Conservation (phyloP, 2,888 invertebrate species). For the Phrixothrix hirtus region DNA sequence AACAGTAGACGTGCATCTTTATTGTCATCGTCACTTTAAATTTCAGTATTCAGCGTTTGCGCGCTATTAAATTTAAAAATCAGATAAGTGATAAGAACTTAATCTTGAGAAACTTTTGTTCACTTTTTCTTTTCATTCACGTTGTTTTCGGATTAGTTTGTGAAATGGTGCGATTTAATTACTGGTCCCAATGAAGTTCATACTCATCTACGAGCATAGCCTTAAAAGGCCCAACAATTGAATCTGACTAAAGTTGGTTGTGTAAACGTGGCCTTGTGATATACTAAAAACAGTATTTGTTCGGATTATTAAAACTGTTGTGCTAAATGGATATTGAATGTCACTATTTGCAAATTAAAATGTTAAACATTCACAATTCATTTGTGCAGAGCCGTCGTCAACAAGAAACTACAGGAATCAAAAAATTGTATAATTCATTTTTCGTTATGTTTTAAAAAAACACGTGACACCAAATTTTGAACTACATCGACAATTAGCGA, state of each 20-base stretch:
- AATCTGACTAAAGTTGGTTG: constrained; percentile 14
- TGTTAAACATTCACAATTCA: constrained; percentile 74
- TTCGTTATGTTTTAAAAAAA: constrained; percentile 79
- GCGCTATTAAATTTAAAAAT: constrained; percentile 16
- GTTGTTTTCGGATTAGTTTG: constrained; percentile 9
- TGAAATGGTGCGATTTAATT: constrained; percentile 12
- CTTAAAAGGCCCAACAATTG: constrained; percentile 15
- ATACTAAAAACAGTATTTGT: constrained; percentile 20
- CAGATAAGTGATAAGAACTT: constrained; percentile 19
- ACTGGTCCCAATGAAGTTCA: constrained; percentile 21
- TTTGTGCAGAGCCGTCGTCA: constrained; percentile 81
- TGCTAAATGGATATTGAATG: constrained; percentile 57
- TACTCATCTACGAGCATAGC: constrained; percentile 21
- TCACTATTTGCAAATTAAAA: constrained; percentile 57
- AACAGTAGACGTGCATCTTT: constrained; percentile 39
- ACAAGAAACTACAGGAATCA: constrained; percentile 81
- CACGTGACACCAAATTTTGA: constrained; percentile 30
- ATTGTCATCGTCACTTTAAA: constrained; percentile 15
- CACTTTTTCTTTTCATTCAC: constrained; percentile 3
- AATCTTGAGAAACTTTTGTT: constrained; percentile 6
- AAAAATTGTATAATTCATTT: constrained; percentile 85
- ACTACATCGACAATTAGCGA: constrained; percentile 29
- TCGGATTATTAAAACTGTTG: constrained; percentile 36
- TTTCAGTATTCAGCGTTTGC: constrained; percentile 14
- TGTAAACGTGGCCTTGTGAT: constrained; percentile 25